These are phyloP conservation scores for Lepidocyrtoides sp. DNA, from an alignment of 2,888 invertebrate species.

Conservation along the genomic window DNA sequence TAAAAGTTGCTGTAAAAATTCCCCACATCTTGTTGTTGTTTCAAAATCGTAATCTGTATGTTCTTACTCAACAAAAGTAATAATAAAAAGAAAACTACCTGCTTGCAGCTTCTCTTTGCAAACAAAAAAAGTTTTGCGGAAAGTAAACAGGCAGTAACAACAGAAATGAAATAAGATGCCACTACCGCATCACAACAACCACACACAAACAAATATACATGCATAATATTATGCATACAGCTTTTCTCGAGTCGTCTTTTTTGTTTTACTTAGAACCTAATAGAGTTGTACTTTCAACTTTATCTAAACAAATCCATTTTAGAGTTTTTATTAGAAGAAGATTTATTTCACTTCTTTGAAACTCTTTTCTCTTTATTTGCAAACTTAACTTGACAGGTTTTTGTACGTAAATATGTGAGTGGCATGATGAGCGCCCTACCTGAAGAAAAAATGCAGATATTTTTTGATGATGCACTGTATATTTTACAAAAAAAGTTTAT, in stretches of 20 bases:
- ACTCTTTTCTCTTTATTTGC: neutral
- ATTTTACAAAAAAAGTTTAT: conserved; percentile 18
- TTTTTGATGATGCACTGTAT: neutral
- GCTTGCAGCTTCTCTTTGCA: no score
- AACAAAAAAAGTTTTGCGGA: neutral
- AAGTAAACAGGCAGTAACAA: neutral
- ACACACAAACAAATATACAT: no score
- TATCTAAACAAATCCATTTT: conserved; percentile 43
- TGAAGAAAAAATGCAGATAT: neutral
- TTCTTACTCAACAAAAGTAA: neutral
- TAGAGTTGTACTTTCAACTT: neutral
- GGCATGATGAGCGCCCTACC: neutral
- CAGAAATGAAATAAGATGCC: conserved; percentile 39
- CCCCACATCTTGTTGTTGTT: conserved; percentile 1
- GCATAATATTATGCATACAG: no score
- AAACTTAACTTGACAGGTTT: neutral
- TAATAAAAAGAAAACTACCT: neutral
- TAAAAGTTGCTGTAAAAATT: conserved; percentile 1
- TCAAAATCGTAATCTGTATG: neutral
- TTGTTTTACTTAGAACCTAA: no score
- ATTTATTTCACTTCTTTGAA: conserved; percentile 4
- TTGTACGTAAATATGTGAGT: neutral
- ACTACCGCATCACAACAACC: neutral
- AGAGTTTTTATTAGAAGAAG: neutral
- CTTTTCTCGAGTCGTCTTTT: no score